Percentiles rank a stretch among this genome's conserved stretches.
These are phyloP conservation scores for Aelia acuminata DNA, from an alignment of 2,888 invertebrate genomes.

Conservation along the genomic window DNA sequence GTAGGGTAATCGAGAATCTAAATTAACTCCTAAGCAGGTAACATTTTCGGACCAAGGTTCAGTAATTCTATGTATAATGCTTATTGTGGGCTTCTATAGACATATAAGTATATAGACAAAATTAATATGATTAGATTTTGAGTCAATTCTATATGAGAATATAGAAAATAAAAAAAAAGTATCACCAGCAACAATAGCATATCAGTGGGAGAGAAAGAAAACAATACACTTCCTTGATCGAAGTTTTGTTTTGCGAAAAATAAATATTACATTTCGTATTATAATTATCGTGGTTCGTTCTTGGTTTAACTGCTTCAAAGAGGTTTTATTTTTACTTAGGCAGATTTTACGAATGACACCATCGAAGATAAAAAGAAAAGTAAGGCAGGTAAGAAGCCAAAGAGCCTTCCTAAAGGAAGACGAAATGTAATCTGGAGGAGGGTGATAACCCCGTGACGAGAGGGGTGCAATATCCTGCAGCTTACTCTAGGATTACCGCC, in stretches of 20 bases:
- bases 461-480: background rate
- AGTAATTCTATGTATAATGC: no score
- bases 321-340: background rate
- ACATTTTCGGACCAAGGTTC: no score
- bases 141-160: no score
- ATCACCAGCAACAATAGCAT: no score
- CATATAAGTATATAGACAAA: no score
- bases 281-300: background rate
- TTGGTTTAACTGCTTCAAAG: background rate
- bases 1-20: no score
- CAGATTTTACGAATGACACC: background rate
- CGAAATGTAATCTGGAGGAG: constrained; percentile 27
- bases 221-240: background rate
- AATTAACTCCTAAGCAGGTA: no score
- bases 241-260: background rate
- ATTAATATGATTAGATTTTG: no score
- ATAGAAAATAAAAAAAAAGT: no score
- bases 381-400: background rate
- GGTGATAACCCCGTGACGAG: background rate
- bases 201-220: no score
- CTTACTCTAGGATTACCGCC: constrained; percentile 6
- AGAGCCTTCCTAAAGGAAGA: background rate
- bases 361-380: background rate
- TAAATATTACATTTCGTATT: background rate
- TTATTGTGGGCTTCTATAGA: no score